Base-by-base conservation (phyloP, 2,113 vertebrate genomes). In the Acrocephalus kingi region DNA sequence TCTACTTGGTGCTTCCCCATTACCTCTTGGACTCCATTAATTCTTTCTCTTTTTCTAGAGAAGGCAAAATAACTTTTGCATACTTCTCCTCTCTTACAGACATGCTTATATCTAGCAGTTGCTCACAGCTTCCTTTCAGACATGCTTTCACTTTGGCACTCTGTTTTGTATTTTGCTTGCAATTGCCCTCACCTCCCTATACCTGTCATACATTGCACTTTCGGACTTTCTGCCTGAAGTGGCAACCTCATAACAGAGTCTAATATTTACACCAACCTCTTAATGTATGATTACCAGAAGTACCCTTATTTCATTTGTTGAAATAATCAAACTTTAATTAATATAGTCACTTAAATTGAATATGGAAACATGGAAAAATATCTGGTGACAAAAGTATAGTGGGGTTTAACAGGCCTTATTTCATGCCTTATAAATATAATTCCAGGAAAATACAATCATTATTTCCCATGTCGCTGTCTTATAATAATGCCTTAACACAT, bases 401-500 rank as follows among this genome's bases (percentile, higher is more conserved):
- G 35, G 35, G 35, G 31, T 54, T 69, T 55, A 76, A 55, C 24
- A 69, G 35, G 12, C 6, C 54, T 82, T 87, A 68, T 61, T 84
- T 79, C 2, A 61, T 45, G 21, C 13, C 13, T 77, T 80, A 35
- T 11, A 76, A 68, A 51, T 76, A 35, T 13, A 66, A 49, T 46
- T 37, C 35, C 18, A 68, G 35, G 25, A 10, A 93, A 96, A 76
- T 3, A 0, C 2, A 45, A 49, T 58, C 13, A 37, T 66, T 73
- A 28, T 79, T 71, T 66, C 41, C 6, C 11, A n/a, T 22, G 2
- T 18, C 15, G 35, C 35, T 68, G 12, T 27, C 15, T 66, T 62
- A 30, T 27, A 64, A 45, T 3, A 1, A 22, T 22, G 4, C 9
- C 11, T 2, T 35, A 35, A 35, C 24, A 37, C 0, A 6, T 76